Evolutionary conservation across 1,140 invertebrate genomes (phyloP).

Genomic region (Hyphantria cunea): DNA sequence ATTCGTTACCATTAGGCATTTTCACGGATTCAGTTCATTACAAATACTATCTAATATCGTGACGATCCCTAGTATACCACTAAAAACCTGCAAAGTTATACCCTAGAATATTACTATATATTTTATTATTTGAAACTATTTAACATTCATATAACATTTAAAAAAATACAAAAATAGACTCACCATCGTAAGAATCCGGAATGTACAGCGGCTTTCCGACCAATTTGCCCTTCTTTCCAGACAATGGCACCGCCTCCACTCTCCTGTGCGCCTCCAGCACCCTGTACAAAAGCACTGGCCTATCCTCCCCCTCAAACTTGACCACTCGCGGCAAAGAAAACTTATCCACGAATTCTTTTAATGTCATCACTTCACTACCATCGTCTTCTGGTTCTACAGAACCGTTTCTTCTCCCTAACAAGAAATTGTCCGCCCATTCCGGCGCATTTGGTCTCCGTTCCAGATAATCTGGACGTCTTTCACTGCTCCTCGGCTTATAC

Average conservation of each 20-base stretch:
- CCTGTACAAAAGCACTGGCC: conserved; percentile 81
- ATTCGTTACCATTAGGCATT: no score
- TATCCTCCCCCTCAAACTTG: conserved; percentile 76
- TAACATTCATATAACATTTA: no score
- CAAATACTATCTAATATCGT: no score
- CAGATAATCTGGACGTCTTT: conserved; percentile 63
- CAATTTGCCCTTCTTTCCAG: conserved; percentile 82
- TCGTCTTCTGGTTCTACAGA: conserved; percentile 72
- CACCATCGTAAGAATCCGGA: conserved; percentile 83
- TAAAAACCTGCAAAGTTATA: no score
- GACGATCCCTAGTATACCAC: no score
- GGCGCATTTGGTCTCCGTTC: conserved; percentile 70
- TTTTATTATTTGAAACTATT: no score
- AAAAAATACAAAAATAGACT: conserved; percentile 44
- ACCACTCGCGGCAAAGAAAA: conserved; percentile 82
- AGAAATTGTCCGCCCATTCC: conserved; percentile 78
- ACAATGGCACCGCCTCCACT: conserved; percentile 80
- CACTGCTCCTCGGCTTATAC: conserved; percentile 72
- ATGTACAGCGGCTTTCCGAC: conserved; percentile 81
- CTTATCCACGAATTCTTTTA: conserved; percentile 82
- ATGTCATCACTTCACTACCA: conserved; percentile 71
- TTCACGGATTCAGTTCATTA: no score
- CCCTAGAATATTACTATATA: no score
- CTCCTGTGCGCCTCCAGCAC: conserved; percentile 82
- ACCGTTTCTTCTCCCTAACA: conserved; percentile 67